Percentiles rank a stretch among this genome's conserved stretches.
Evolutionary conservation across 2,888 invertebrate species (phyloP).

Genomic region (Pharmacophagus antenor): DNA sequence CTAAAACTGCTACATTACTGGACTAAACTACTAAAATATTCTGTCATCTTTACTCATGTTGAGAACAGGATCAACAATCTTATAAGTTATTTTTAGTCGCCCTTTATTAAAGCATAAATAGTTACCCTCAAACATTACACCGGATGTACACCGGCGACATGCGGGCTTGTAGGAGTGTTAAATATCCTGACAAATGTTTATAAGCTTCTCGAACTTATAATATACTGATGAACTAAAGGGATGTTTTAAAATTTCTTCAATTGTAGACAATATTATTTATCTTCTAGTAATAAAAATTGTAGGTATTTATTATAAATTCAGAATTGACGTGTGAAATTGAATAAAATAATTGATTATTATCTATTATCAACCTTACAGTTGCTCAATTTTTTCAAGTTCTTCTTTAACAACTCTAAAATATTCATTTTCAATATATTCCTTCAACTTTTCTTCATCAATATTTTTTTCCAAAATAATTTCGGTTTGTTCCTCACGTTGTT

Average conservation of each 20-base stretch:
- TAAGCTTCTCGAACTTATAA: no score
- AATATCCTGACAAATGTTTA: constrained; percentile 20
- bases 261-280: no score
- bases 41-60: no score
- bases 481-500: constrained; percentile 70
- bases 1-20: no score
- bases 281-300: no score
- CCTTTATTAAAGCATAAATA: constrained; percentile 40
- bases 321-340: no score
- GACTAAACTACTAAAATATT: no score
- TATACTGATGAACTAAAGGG: no score
- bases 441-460: constrained; percentile 44
- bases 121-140: constrained; percentile 46
- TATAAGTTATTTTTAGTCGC: constrained; percentile 53
- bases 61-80: constrained; percentile 35
- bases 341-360: neutral
- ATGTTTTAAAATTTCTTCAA: neutral
- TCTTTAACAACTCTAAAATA: constrained; percentile 77
- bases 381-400: constrained; percentile 55
- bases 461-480: constrained; percentile 34
- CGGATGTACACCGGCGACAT: constrained; percentile 39
- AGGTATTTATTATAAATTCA: no score
- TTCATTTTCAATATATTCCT: constrained; percentile 58
- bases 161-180: constrained; percentile 35
- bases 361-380: neutral